Evolutionary conservation across 2,888 invertebrate species (phyloP), one percentile per base, ranked within the genome.

Genomic region (Beris chalybata): DNA sequence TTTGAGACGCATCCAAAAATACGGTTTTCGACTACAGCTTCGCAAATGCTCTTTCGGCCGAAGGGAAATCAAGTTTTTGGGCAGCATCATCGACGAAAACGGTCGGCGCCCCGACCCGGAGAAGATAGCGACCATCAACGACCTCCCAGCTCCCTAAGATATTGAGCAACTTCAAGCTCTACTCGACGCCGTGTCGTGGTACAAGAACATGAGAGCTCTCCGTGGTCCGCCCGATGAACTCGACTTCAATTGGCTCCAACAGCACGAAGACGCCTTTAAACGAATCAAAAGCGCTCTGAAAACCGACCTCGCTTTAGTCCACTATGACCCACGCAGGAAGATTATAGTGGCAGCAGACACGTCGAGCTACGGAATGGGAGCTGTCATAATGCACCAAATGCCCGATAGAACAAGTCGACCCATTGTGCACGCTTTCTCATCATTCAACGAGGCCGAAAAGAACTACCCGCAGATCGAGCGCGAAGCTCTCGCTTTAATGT

Each of bases 401-500:
- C 22, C 22, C 22, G 22, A 22, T 22, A 22, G 22, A 22, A 22
- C 22, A 22, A 22, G 3, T 22, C 22, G 22, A 22, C 22, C 22
- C 22, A 22, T 75, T n/a, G 71, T 70, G n/a, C 74, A 71, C 71
- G 74, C 75, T 5, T 74, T 75, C 11, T 67, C 73, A 59, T 71
- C 72, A 5, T 64, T 78, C 22, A 73, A 71, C 30, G 44, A 45
- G 31, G 68, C 74, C 12, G 22, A 22, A 22, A 22, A 22, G 22
- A 22, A 22, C 22, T 22, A 22, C 22, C 22, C 22, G 22, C 22
- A 76, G 70, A 72, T 74, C 9, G 74, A 77, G 57, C 71, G 73
- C 69, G 76, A 77, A 69, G 76, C 74, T 22, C 68, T 76, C 15
- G 71, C 73, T 43, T 69, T 76, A 13, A 70, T 72, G n/a, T 77